phyloP scores from a whole-genome alignment of 2,113 vertebrate species.

The Pangasianodon gigas region DNA sequence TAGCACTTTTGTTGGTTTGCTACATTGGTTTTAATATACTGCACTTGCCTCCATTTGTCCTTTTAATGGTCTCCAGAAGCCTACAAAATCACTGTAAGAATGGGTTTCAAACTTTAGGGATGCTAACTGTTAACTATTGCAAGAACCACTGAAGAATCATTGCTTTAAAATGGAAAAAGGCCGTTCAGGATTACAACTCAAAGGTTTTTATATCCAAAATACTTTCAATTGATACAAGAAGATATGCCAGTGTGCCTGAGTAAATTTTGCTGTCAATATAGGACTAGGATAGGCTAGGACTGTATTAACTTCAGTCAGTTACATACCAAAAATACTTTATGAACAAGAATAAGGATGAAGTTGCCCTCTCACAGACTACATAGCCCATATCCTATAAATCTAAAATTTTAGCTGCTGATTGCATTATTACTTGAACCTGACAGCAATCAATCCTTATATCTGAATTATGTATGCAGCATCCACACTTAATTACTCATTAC shows the following conservation, averaged over 20 bases:
- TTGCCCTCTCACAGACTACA: neutral
- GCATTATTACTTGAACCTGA: conserved; percentile 19
- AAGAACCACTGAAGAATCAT: neutral
- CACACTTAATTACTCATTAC: conserved; percentile 67
- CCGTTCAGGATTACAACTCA: neutral
- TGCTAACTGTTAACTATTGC: neutral
- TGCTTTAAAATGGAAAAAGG: neutral
- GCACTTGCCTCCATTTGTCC: neutral
- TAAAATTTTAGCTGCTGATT: neutral
- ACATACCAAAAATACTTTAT: neutral
- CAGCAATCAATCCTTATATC: conserved; percentile 35
- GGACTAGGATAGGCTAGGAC: neutral
- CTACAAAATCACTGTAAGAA: neutral
- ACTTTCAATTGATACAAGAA: neutral
- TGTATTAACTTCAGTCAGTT: neutral
- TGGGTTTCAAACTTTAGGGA: neutral
- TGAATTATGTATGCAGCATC: conserved; percentile 51
- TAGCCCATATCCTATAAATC: conserved; percentile 1
- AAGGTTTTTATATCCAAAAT: neutral
- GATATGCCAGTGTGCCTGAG: neutral
- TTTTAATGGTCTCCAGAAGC: neutral
- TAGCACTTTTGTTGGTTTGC: neutral
- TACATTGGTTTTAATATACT: neutral
- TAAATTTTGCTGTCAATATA: neutral
- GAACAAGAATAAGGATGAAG: neutral